Evolutionary conservation across 1,140 invertebrate species (phyloP), one percentile per base, ranked within the genome.

Genomic region (Araneus ventricosus): DNA sequence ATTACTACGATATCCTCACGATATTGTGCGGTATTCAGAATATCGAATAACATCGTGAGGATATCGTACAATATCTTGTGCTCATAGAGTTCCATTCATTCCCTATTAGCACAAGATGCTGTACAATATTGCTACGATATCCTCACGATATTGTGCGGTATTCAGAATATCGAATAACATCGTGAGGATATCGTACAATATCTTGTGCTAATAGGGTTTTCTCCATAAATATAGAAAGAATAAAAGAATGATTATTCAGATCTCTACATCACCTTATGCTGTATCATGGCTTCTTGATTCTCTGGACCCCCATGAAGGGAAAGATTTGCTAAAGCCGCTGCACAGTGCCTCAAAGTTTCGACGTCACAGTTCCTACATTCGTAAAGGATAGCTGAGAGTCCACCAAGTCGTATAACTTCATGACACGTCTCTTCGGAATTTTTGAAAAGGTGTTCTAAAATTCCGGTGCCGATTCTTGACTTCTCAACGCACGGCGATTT

Each of bases 271-370:
- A 94, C 93, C 67, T 94, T 98, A 63, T 98, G 96, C 94, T 98
- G 98, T 93, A 99, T 99, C 99, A 99, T 99, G 0, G 98, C 98
- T 96, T 99, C 98, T 95, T 99, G 99, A 95, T 99, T 99, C 95
- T 99, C 99, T 0, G 97, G 97, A 0, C 99, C 99, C 94, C 99
- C 99, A 95, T 99, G 99, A 0, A 99, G 96, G 10, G 99, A 99
- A 0, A 99, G 95, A 95, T 99, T 99, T 0, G 99, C 99, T n/a
- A 99, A 95, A 0, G 99, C 99, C 39, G 98, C 98, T 17, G 99
- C 99, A 95, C 99, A 99, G 95, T 99, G 98, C 30, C 99, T 96
- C 94, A 99, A 95, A 0, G 98, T 99, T 95, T 98, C 98, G 2
- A 98, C 97, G 94, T 99, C 99, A 94, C 97, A 98, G 95, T 98